These are phyloP conservation scores for Leptinotarsa juncta DNA, from an alignment of 2,888 invertebrate species.

Conservation along the genomic window DNA sequence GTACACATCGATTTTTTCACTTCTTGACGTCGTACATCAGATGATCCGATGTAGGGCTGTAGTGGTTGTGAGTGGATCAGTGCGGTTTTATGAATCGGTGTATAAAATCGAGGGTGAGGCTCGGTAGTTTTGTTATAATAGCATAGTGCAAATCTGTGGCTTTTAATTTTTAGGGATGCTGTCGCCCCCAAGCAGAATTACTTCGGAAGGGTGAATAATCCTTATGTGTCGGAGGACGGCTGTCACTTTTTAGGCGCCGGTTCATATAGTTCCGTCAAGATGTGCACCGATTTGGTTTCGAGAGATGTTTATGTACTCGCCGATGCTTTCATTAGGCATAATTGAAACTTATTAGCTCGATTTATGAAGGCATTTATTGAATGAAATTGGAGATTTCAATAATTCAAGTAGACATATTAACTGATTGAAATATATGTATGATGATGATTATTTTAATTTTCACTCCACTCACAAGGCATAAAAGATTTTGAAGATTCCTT, in stretches of 20 bases:
- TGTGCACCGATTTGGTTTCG: slow-evolving; percentile 5
- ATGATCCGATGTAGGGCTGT: slow-evolving; percentile 50
- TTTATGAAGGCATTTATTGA: too few species aligned
- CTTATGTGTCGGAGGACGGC: slow-evolving; percentile 50
- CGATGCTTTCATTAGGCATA: not conserved
- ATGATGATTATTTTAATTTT: too few species aligned
- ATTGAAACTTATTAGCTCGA: not conserved
- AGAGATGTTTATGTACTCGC: not conserved
- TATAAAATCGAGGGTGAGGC: slow-evolving; percentile 45
- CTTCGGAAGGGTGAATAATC: slow-evolving; percentile 66
- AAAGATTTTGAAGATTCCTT: too few species aligned
- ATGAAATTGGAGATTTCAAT: too few species aligned
- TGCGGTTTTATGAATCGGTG: slow-evolving; percentile 52
- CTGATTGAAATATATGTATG: too few species aligned
- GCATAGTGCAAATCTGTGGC: slow-evolving; percentile 66
- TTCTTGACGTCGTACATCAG: slow-evolving; percentile 50
- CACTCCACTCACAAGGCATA: too few species aligned
- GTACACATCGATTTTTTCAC: slow-evolving; percentile 53
- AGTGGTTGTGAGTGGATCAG: slow-evolving; percentile 36
- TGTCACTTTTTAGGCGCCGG: slow-evolving; percentile 36
- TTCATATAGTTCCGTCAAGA: slow-evolving; percentile 19
- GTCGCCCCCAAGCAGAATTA: slow-evolving; percentile 62
- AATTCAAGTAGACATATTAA: too few species aligned
- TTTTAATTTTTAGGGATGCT: slow-evolving; percentile 67
- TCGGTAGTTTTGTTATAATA: slow-evolving; percentile 59